Percentiles rank a stretch among this genome's conserved stretches.
Evolutionary conservation across 2,113 vertebrate species (phyloP).

Genomic region (Mixornis gularis): DNA sequence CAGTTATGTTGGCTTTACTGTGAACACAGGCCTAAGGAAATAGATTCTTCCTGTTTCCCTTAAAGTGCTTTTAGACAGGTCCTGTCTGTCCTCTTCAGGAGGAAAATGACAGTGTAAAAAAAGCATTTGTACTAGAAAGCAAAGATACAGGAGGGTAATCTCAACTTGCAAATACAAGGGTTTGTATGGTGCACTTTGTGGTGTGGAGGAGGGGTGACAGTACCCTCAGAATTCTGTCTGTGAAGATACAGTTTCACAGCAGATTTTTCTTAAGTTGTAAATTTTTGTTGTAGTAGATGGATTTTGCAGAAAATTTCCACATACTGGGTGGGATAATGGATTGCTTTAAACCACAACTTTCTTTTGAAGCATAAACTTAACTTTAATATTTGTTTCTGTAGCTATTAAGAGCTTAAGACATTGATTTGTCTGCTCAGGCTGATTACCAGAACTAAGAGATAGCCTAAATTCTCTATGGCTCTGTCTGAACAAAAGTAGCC

Average conservation of each 20-base stretch:
- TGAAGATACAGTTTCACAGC: not conserved
- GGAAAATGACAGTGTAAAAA: not conserved
- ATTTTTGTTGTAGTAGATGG: not conserved
- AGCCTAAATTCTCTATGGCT: not conserved
- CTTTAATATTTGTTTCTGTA: not conserved
- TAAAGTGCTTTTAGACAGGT: not conserved
- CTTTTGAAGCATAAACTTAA: not conserved
- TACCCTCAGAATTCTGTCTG: not conserved
- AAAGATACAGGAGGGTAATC: not conserved
- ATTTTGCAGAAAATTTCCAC: not conserved
- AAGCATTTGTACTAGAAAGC: not conserved
- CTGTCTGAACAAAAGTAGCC: not conserved
- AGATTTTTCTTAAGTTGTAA: not conserved
- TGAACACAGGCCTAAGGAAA: not conserved
- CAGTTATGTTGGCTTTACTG: not conserved
- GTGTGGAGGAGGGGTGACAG: not conserved
- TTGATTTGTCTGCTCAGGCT: slow-evolving; percentile 13
- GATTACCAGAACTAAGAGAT: not conserved
- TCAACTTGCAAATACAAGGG: not conserved
- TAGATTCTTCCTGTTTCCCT: not conserved
- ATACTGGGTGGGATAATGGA: not conserved
- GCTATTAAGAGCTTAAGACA: not conserved
- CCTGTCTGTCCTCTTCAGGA: not conserved
- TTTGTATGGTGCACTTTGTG: not conserved
- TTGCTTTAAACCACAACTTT: not conserved